phyloP scores from a whole-genome alignment of 2,797 vertebrate genomes.

The Lindbergichthys nudifrons region DNA sequence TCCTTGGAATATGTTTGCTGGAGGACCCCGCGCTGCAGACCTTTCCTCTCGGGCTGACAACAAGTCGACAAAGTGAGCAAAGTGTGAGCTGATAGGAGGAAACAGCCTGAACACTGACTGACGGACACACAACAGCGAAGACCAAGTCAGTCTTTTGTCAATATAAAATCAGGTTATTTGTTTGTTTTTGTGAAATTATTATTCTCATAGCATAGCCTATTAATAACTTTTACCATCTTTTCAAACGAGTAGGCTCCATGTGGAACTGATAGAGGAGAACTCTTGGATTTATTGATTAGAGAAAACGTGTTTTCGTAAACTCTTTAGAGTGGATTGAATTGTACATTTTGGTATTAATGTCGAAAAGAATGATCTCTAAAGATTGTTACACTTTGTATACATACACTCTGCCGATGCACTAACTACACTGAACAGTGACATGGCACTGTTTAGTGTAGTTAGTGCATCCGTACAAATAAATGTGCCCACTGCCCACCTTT shows the following conservation, averaged over 20 bases:
- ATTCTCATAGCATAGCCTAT: background rate
- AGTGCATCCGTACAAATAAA: background rate
- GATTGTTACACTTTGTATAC: background rate
- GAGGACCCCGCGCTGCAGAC: background rate
- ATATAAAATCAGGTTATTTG: background rate
- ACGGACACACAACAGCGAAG: constrained; percentile 8
- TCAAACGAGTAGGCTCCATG: background rate
- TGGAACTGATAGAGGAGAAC: background rate
- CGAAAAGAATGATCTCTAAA: background rate
- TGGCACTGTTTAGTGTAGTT: background rate
- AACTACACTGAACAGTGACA: too few relatives aligned
- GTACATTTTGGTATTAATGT: background rate
- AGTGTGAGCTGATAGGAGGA: constrained; percentile 52
- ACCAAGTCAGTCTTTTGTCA: background rate
- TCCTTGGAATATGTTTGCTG: background rate
- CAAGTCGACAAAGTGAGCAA: constrained; percentile 52
- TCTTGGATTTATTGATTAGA: background rate
- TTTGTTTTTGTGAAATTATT: background rate
- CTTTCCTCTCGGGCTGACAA: constrained; percentile 2
- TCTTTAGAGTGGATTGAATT: background rate
- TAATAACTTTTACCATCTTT: background rate
- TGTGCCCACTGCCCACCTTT: too few relatives aligned
- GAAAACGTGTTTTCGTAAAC: background rate
- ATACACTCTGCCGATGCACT: accelerated
- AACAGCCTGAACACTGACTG: constrained; percentile 35